Percentiles rank a stretch among this genome's conserved stretches.
Evolutionary conservation across 2,888 invertebrate species (phyloP).

Genomic region (Sclerodermus sp.): DNA sequence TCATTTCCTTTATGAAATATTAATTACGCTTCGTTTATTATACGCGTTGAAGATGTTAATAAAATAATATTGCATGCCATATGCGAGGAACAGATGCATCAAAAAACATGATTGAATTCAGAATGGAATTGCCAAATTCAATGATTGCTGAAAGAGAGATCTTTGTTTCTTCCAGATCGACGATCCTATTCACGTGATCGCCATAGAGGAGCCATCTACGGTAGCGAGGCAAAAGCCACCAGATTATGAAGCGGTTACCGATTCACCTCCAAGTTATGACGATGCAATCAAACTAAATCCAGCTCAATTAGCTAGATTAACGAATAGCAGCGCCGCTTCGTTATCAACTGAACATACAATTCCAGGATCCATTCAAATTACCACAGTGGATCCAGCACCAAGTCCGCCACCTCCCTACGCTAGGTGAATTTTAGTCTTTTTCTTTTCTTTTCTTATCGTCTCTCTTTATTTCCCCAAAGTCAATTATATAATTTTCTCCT

Average conservation of each 20-base stretch:
- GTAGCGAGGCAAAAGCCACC: constrained; percentile 71
- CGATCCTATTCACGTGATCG: constrained; percentile 69
- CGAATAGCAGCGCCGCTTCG: constrained; percentile 29
- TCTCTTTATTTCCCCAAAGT: too few species aligned
- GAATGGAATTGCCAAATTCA: too few species aligned
- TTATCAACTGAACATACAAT: constrained; percentile 30
- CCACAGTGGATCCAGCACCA: constrained; percentile 35
- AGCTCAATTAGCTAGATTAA: constrained; percentile 56
- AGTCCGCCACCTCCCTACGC: constrained; percentile 52
- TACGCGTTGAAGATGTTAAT: too few species aligned
- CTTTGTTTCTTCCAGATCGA: constrained; percentile 61
- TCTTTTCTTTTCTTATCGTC: too few species aligned
- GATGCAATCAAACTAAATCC: constrained; percentile 74
- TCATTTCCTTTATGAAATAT: too few species aligned
- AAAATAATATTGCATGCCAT: too few species aligned
- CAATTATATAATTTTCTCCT: too few species aligned
- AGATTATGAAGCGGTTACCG: constrained; percentile 71
- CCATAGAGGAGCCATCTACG: constrained; percentile 62
- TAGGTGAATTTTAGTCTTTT: constrained; percentile 40
- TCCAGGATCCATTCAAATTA: constrained; percentile 32
- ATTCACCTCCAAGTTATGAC: constrained; percentile 72
- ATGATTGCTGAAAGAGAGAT: too few species aligned
- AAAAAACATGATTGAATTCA: too few species aligned
- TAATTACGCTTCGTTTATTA: too few species aligned
- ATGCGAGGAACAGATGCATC: too few species aligned